Percentiles rank a stretch among this genome's conserved stretches.
Evolutionary conservation across 2,113 vertebrate species (phyloP).

Genomic region (Trinectes maculatus): DNA sequence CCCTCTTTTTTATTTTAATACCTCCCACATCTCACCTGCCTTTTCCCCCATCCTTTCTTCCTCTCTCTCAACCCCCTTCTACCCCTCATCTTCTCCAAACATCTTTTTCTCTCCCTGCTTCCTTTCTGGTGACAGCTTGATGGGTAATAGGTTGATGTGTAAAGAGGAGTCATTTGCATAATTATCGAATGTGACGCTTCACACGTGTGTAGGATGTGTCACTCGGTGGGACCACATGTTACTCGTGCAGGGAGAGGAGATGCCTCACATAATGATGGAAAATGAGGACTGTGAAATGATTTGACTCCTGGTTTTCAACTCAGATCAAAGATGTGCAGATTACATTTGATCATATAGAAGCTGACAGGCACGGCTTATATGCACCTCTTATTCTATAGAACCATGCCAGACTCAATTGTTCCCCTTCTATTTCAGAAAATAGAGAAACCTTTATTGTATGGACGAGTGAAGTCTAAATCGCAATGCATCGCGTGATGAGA

Average conservation of each 20-base stretch:
- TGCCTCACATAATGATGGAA: conserved; percentile 1
- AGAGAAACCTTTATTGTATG: no score
- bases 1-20: not conserved
- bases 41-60: not conserved
- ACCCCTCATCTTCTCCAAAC: no score
- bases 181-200: conserved; percentile 38
- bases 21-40: not conserved
- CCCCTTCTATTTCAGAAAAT: no score
- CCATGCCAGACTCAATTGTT: no score
- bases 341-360: not conserved
- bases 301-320: not conserved
- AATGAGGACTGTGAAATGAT: not conserved
- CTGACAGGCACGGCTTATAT: not conserved
- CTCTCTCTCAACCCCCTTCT: not conserved
- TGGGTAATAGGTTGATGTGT: conserved; percentile 42
- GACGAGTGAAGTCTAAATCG: no score
- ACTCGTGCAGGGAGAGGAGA: not conserved
- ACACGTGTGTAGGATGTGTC: not conserved
- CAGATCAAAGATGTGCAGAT: conserved; percentile 20
- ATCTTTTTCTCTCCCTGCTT: not conserved
- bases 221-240: conserved; percentile 21
- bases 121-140: conserved; percentile 9
- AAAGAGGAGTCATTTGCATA: conserved; percentile 34
- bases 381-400: not conserved
- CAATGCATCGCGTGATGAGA: no score